Evolutionary conservation across 1,140 invertebrate genomes (phyloP).

Genomic region (Pseudachorutes palmiensis): DNA sequence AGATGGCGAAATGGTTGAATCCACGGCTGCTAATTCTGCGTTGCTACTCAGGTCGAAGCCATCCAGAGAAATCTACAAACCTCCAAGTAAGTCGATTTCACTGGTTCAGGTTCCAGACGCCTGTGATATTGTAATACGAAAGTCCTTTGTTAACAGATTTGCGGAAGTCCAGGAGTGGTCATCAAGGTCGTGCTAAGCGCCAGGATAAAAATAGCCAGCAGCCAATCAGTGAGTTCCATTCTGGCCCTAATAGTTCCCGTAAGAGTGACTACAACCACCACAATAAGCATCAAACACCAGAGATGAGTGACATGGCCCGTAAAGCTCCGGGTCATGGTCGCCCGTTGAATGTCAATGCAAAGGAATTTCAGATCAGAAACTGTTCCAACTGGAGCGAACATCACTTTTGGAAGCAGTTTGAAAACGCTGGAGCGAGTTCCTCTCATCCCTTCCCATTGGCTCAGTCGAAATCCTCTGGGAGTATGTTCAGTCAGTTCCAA

Average conservation of each 20-base stretch:
- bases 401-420: not conserved
- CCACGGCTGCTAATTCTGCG: too few species aligned
- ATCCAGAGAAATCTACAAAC: conserved; percentile 5
- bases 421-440: not conserved
- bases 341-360: not conserved
- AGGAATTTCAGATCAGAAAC: not conserved
- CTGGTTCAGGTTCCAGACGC: not conserved
- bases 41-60: too few species aligned
- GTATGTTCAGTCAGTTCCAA: not conserved
- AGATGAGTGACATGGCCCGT: too few species aligned
- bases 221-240: too few species aligned
- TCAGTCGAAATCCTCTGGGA: not conserved
- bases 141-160: not conserved
- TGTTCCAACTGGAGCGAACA: not conserved
- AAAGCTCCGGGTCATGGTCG: too few species aligned
- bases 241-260: too few species aligned
- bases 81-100: conserved; percentile 1
- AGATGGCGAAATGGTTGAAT: too few species aligned
- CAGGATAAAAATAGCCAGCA: too few species aligned
- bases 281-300: too few species aligned
- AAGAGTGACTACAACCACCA: too few species aligned
- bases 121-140: not conserved
- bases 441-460: not conserved
- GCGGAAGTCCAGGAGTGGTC: not conserved
- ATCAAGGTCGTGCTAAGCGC: too few species aligned